A percentile compares a stretch with the other conserved stretches of the same genome.
Conservation (phyloP, 2,113 vertebrate genomes). For the Odocoileus hemionus region DNA sequence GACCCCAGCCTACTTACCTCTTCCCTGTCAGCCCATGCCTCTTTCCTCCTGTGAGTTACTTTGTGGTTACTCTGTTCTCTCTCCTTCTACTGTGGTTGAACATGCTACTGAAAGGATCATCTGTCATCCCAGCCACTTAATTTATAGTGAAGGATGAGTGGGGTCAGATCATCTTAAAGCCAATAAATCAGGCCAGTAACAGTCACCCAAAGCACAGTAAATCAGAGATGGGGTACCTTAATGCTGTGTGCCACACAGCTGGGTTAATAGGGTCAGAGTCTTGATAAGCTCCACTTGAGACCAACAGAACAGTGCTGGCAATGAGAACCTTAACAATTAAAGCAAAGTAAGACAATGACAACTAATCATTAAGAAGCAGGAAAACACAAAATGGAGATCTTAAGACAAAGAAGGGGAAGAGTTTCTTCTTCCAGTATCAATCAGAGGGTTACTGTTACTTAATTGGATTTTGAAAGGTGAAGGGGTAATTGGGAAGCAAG, state of each 20-base stretch:
- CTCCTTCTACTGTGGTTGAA: neutral
- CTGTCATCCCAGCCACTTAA: constrained; percentile 27
- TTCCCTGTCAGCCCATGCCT: neutral
- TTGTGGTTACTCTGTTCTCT: neutral
- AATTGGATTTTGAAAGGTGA: constrained; percentile 31
- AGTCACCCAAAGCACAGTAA: neutral
- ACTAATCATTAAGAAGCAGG: neutral
- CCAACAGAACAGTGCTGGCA: neutral
- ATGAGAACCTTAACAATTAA: neutral
- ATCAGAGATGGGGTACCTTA: neutral
- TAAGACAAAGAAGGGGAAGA: neutral
- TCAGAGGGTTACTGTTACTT: neutral
- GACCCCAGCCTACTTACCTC: neutral
- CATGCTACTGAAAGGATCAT: constrained; percentile 35
- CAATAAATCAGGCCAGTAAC: neutral
- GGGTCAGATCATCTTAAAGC: neutral
- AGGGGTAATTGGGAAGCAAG: neutral
- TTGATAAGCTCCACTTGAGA: neutral
- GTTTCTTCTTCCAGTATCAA: neutral
- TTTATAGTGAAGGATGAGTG: constrained; percentile 13
- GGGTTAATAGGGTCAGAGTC: neutral
- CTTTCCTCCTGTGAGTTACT: neutral
- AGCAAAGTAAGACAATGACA: neutral
- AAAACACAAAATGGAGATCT: neutral
- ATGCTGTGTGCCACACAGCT: neutral